Conservation (phyloP, 2,888 invertebrate genomes). For the Lepidochitona cinerea region DNA sequence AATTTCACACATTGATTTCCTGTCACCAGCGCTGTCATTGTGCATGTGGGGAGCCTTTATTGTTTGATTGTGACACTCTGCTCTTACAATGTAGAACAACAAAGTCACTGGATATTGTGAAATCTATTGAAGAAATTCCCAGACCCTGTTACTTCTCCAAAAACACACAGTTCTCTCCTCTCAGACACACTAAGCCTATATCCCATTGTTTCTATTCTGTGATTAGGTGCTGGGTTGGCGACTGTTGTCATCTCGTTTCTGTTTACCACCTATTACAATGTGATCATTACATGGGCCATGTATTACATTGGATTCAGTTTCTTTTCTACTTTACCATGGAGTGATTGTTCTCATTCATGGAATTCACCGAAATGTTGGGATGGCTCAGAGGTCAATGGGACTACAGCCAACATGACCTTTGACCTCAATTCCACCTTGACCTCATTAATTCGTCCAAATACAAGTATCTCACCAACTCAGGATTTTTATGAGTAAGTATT, state of each 20-base stretch:
- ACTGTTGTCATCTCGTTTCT: conserved; percentile 95
- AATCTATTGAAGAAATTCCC: too few relatives aligned
- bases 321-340: conserved; percentile 90
- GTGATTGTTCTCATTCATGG: conserved; percentile 87
- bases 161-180: too few relatives aligned
- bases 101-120: too few relatives aligned
- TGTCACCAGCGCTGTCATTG: too few relatives aligned
- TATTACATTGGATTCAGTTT: conserved; percentile 93
- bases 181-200: too few relatives aligned
- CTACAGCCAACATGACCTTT: not conserved
- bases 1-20: too few relatives aligned
- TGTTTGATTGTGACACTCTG: too few relatives aligned
- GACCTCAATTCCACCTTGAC: conserved; percentile 10
- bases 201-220: not conserved
- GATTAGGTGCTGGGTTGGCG: conserved; percentile 90
- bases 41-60: too few relatives aligned
- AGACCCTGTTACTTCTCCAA: too few relatives aligned
- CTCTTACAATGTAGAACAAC: too few relatives aligned
- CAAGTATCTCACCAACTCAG: conserved; percentile 88
- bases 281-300: conserved; percentile 94
- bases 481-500: conserved; percentile 90
- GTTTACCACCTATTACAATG: conserved; percentile 96
- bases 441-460: conserved; percentile 75
- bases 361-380: conserved; percentile 89
- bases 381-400: conserved; percentile 25